Evolutionary conservation across 2,888 invertebrate species (phyloP), one percentile per base, ranked within the genome.

Genomic region (Autographa gamma): DNA sequence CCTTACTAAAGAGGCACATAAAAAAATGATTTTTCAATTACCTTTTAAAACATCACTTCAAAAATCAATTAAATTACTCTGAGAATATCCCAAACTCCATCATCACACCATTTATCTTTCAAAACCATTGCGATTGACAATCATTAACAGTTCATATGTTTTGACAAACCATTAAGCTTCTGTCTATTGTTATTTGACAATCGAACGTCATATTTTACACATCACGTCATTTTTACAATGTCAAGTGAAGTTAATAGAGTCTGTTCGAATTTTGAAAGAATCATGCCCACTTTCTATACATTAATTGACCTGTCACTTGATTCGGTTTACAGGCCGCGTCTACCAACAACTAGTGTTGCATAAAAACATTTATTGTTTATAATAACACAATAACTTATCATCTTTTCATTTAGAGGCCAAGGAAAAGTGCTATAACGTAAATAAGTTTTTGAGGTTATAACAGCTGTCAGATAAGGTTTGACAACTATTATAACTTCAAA

Each of bases 111-210:
- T 94, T 89, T 88, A 91, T 93, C 91, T 81, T 85, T 82, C 73
- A 78, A 75, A 69, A 67, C 74, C 68, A 66, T 90, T 88, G 88
- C 80, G 85, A 86, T 90, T 83, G 83, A 83, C 86, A 87, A 88
- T 91, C 93, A 93, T 94, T 94, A 93, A 88, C 85, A 84, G 88
- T 90, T 90, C 91, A 93, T 93, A 93, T 95, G 92, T 95, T 95
- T 94, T 94, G 95, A 95, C 94, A 95, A 90, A 90, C 93, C 94
- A 95, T 95, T 95, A 93, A 86, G 85, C 87, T 83, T 85, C 71
- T 73, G 69, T 78, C 81, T 73, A 82, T 77, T 73, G 73, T 85
- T 73, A 83, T 84, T 88, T 85, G 93, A 92, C 90, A 92, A 86
- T 86, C 88, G 76, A 85, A 60, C 0, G 75, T 76, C 76, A 83